Conservation (phyloP, 2,888 invertebrate genomes). For the Hymenopus coronatus region DNA sequence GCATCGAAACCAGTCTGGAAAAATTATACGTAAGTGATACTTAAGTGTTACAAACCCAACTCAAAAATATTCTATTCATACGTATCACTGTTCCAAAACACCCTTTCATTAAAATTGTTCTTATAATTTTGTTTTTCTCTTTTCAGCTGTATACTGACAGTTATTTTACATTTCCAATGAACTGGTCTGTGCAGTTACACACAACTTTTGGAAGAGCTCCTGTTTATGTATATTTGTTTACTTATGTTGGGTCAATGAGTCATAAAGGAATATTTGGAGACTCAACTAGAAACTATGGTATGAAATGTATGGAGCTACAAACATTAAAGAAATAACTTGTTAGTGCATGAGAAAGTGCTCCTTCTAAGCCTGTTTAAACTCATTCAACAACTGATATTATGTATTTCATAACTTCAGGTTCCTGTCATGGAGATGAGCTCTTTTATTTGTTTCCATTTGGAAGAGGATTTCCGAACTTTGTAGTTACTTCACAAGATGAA, state of each 20-base stretch:
- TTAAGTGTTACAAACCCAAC: too few species aligned
- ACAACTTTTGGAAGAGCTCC: neutral
- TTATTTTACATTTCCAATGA: neutral
- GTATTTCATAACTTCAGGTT: neutral
- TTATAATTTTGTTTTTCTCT: too few species aligned
- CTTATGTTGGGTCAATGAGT: neutral
- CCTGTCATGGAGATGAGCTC: neutral
- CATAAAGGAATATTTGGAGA: neutral
- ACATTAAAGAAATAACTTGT: too few species aligned
- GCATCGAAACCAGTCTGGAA: too few species aligned
- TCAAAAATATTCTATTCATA: too few species aligned
- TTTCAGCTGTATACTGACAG: neutral
- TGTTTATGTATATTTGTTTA: neutral
- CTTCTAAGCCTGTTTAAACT: too few species aligned
- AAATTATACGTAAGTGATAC: too few species aligned
- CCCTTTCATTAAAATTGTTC: too few species aligned
- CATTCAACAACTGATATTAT: neutral
- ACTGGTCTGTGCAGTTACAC: neutral
- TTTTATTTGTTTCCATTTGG: neutral
- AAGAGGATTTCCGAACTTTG: neutral
- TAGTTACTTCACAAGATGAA: neutral
- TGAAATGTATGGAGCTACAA: neutral
- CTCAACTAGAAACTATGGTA: neutral
- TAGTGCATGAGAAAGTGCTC: too few species aligned
- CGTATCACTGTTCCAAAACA: too few species aligned